These are phyloP conservation scores for Cygnus atratus DNA, from an alignment of 2,113 vertebrate species.

Conservation along the genomic window DNA sequence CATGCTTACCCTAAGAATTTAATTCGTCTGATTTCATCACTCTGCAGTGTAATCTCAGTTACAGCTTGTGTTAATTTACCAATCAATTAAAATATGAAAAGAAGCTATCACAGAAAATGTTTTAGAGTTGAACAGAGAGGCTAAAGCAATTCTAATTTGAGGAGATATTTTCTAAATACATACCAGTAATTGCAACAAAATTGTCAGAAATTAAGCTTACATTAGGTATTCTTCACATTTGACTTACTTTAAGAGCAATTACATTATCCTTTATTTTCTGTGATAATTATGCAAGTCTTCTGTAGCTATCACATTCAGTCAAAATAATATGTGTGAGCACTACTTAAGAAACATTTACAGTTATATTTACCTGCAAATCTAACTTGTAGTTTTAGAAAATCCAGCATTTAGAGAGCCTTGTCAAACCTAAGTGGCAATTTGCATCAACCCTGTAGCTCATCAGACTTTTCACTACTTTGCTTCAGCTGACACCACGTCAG, in stretches of 20 bases:
- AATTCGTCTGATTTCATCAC: not conserved
- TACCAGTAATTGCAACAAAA: slow-evolving; percentile 5
- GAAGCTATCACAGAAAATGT: not conserved
- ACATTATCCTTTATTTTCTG: not conserved
- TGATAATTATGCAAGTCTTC: not conserved
- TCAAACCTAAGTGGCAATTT: not conserved
- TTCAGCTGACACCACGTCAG: not conserved
- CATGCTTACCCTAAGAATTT: not conserved
- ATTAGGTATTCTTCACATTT: not conserved
- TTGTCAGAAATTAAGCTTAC: not conserved
- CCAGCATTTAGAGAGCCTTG: not conserved
- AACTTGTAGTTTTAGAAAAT: not conserved
- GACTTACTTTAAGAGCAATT: not conserved
- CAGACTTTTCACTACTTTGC: not conserved
- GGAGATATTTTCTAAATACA: slow-evolving; percentile 22
- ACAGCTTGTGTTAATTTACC: slow-evolving; percentile 7
- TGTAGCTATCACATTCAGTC: not conserved
- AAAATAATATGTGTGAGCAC: not conserved
- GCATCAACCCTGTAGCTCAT: not conserved
- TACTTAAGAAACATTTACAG: not conserved
- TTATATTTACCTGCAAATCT: not conserved
- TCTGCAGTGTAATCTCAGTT: not conserved
- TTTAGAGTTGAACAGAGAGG: not conserved
- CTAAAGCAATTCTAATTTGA: slow-evolving; percentile 6
- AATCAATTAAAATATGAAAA: slow-evolving; percentile 34